Conservation (phyloP, 2,888 invertebrate species). For the Synanthedon andrenaeformis region DNA sequence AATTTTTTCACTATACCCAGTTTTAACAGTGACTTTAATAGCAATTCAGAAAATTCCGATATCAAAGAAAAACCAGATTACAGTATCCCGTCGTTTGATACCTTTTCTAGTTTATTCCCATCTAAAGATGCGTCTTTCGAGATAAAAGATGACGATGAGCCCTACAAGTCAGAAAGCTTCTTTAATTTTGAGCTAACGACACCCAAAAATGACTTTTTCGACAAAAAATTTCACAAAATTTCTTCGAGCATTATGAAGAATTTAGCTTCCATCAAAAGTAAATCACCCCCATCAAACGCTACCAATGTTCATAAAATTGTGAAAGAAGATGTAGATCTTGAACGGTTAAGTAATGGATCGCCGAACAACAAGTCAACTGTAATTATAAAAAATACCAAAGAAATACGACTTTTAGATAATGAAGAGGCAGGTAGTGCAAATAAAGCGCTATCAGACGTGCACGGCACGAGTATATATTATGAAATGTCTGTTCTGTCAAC, state of each 20-base stretch:
- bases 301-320: constrained; percentile 38
- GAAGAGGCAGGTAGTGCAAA: constrained; percentile 48
- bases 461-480: constrained; percentile 65
- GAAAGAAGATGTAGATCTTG: constrained; percentile 46
- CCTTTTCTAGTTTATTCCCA: constrained; percentile 45
- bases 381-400: constrained; percentile 67
- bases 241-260: constrained; percentile 66
- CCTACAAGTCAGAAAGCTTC: constrained; percentile 45
- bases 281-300: constrained; percentile 30
- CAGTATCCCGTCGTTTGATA: constrained; percentile 33
- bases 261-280: constrained; percentile 43
- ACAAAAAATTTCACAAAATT: constrained; percentile 62
- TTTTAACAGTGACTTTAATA: constrained; percentile 36
- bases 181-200: constrained; percentile 65
- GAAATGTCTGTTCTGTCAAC: constrained; percentile 63
- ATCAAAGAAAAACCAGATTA: constrained; percentile 40
- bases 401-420: constrained; percentile 55
- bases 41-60: constrained; percentile 30
- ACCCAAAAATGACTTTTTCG: constrained; percentile 65
- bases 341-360: constrained; percentile 53
- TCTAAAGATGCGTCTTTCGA: constrained; percentile 27
- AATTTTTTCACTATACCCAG: constrained; percentile 64
- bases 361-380: constrained; percentile 61
- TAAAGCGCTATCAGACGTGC: constrained; percentile 55
- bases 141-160: constrained; percentile 31